These are phyloP conservation scores for Haemorhous mexicanus DNA, from an alignment of 2,113 vertebrate species.

Conservation along the genomic window DNA sequence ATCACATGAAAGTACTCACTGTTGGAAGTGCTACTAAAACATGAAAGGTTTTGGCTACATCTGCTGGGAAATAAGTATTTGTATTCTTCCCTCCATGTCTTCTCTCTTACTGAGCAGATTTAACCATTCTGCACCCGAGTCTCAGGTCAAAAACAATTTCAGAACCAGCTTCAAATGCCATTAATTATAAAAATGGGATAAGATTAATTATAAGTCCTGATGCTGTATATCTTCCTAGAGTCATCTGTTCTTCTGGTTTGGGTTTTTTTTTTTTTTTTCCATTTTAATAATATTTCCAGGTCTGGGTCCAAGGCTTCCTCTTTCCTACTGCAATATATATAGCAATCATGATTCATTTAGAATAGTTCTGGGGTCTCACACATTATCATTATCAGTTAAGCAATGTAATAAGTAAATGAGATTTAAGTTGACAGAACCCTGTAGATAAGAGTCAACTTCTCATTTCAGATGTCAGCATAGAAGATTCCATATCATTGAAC, in stretches of 20 bases:
- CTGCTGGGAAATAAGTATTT: background rate
- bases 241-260: background rate
- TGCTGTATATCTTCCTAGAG: background rate
- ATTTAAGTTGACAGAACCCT: background rate
- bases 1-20: background rate
- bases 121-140: background rate
- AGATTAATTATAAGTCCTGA: background rate
- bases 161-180: background rate
- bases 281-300: background rate
- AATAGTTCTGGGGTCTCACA: background rate
- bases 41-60: background rate
- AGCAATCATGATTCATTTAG: background rate
- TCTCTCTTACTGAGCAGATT: background rate
- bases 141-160: background rate
- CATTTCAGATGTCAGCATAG: background rate
- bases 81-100: background rate
- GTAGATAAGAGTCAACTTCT: background rate
- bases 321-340: background rate
- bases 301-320: background rate
- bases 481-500: background rate
- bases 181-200: background rate
- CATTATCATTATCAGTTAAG: constrained; percentile 3
- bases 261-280: background rate
- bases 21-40: background rate
- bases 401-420: background rate